Evolutionary conservation across 2,113 vertebrate species (phyloP).

Genomic region (Pagrus major): DNA sequence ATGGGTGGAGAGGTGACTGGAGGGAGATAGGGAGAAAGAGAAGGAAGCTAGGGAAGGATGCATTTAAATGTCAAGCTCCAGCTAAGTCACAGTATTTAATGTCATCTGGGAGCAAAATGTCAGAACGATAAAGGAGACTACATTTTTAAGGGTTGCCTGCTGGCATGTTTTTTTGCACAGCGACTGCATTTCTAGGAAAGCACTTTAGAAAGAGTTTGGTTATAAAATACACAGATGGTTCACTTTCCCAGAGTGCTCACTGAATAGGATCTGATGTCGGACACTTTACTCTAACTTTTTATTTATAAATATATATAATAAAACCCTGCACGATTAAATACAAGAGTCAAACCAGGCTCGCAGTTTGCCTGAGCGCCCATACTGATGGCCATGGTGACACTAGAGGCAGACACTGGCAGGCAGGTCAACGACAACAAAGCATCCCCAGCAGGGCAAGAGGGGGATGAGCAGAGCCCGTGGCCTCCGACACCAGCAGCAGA

Average conservation of each 20-base stretch:
- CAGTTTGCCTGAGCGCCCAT: background rate
- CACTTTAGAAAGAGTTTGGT: background rate
- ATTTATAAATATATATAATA: background rate
- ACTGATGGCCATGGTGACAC: background rate
- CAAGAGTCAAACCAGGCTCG: background rate
- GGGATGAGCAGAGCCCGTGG: constrained; percentile 35
- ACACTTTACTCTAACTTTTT: background rate
- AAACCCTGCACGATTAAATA: background rate
- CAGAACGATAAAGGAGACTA: background rate
- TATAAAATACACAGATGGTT: background rate
- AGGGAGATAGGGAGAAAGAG: background rate
- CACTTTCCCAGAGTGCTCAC: background rate
- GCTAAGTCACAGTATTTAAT: constrained; percentile 26
- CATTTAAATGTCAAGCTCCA: constrained; percentile 52
- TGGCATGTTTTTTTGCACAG: background rate
- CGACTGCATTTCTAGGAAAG: background rate
- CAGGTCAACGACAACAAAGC: constrained; percentile 13
- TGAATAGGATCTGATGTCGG: background rate
- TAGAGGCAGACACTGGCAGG: background rate
- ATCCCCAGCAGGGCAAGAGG: background rate
- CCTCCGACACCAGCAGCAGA: constrained; percentile 55
- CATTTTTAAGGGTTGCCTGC: background rate
- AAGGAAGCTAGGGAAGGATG: background rate
- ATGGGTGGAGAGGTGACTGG: background rate
- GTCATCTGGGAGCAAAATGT: constrained; percentile 46